Percentiles rank a stretch among this genome's conserved stretches.
Evolutionary conservation across 1,140 invertebrate genomes (phyloP).

Genomic region (Brachionus sp.): DNA sequence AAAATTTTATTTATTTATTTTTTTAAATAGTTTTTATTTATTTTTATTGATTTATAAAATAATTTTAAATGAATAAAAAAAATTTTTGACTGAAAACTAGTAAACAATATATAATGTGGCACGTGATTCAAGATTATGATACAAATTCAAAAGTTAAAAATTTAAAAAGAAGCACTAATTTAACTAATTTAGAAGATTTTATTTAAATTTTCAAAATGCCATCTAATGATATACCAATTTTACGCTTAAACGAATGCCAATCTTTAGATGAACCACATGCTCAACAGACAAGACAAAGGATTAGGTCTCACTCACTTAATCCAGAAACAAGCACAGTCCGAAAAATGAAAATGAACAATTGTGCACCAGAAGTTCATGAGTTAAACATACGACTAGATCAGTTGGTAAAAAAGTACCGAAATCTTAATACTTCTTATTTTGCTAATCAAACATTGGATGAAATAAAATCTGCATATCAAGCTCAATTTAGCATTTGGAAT

Average conservation of each 20-base stretch:
- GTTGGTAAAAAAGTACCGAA: background rate
- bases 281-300: background rate
- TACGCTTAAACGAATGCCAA: background rate
- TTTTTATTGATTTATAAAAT: no score
- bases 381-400: background rate
- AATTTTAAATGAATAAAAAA: no score
- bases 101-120: background rate
- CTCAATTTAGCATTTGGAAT: background rate
- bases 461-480: background rate
- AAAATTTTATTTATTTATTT: no score
- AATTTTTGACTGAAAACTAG: no score
- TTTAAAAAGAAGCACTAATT: background rate
- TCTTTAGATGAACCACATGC: background rate
- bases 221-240: background rate
- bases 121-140: background rate
- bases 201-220: background rate
- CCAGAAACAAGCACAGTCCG: background rate
- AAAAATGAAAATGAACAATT: background rate
- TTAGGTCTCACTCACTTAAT: background rate
- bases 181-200: background rate
- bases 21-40: no score
- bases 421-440: background rate
- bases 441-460: background rate
- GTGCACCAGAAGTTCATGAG: background rate
- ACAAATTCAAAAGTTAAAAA: background rate